A percentile compares a stretch with the other conserved stretches of the same genome.
Evolutionary conservation across 2,888 invertebrate species (phyloP).

Genomic region (Campoplex capitator): DNA sequence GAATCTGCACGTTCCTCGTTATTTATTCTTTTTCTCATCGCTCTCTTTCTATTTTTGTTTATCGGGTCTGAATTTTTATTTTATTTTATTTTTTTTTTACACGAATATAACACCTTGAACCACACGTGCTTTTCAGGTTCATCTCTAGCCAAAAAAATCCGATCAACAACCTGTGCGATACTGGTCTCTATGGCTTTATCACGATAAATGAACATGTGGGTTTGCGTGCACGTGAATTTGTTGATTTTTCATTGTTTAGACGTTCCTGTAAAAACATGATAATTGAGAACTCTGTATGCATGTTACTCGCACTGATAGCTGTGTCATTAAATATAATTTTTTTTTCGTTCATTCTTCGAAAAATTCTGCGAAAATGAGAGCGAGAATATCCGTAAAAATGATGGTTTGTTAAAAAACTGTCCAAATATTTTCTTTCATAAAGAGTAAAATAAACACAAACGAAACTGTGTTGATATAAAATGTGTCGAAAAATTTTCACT

Average conservation of each 20-base stretch:
- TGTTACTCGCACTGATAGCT: not conserved
- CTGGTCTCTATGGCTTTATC: not conserved
- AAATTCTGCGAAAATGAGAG: not conserved
- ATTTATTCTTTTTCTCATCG: conserved; percentile 41
- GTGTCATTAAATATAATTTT: not conserved
- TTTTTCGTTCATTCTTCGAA: not conserved
- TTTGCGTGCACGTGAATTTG: not conserved
- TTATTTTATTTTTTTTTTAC: conserved; percentile 14
- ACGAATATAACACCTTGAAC: conserved; percentile 72
- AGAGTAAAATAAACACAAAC: too few species aligned
- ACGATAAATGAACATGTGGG: not conserved
- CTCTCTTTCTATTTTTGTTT: conserved; percentile 27
- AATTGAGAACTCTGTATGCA: not conserved
- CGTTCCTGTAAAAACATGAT: not conserved
- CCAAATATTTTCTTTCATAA: too few species aligned
- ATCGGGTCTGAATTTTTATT: not conserved
- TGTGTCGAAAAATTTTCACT: too few species aligned
- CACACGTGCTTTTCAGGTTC: conserved; percentile 78
- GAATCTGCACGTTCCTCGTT: conserved; percentile 12
- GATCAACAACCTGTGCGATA: conserved; percentile 22
- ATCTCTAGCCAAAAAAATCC: conserved; percentile 1
- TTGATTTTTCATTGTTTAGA: not conserved
- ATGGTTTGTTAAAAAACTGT: not conserved
- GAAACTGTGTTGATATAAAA: too few species aligned
- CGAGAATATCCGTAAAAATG: not conserved